Evolutionary conservation across 2,888 invertebrate species (phyloP).

Genomic region (Nudaria mundana): DNA sequence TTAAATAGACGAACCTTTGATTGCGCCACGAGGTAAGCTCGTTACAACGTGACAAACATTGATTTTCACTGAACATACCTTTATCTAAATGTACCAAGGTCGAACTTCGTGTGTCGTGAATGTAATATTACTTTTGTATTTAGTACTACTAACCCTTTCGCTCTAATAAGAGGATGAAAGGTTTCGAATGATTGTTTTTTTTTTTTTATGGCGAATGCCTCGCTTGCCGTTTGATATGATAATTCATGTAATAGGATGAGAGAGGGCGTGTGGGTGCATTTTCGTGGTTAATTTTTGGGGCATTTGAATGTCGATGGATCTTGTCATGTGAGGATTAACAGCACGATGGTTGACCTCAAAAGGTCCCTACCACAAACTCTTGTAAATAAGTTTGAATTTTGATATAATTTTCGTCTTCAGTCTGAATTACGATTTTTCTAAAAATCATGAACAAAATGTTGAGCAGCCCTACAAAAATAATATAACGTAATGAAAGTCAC

Average conservation of each 20-base stretch:
- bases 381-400: not conserved
- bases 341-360: not conserved
- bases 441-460: too few relatives aligned
- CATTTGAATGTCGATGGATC: constrained; percentile 26
- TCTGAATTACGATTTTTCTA: too few relatives aligned
- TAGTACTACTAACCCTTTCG: constrained; percentile 58
- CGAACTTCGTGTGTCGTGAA: constrained; percentile 30
- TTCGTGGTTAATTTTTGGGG: constrained; percentile 50
- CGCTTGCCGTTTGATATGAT: constrained; percentile 75
- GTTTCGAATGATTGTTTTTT: constrained; percentile 63
- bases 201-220: constrained; percentile 60
- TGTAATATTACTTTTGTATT: constrained; percentile 16
- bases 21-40: constrained; percentile 64
- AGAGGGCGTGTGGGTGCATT: constrained; percentile 54
- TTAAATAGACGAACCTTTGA: constrained; percentile 73
- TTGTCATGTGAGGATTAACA: not conserved
- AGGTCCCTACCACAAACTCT: not conserved
- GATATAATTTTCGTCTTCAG: too few relatives aligned
- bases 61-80: constrained; percentile 16
- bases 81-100: constrained; percentile 34
- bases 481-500: too few relatives aligned
- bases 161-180: constrained; percentile 75
- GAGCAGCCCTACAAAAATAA: too few relatives aligned
- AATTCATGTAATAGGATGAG: constrained; percentile 72
- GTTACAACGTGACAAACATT: constrained; percentile 46